A percentile compares a stretch with the other conserved stretches of the same genome.
Conservation (phyloP, 2,888 invertebrate species). For the Coecobrya sp. region DNA sequence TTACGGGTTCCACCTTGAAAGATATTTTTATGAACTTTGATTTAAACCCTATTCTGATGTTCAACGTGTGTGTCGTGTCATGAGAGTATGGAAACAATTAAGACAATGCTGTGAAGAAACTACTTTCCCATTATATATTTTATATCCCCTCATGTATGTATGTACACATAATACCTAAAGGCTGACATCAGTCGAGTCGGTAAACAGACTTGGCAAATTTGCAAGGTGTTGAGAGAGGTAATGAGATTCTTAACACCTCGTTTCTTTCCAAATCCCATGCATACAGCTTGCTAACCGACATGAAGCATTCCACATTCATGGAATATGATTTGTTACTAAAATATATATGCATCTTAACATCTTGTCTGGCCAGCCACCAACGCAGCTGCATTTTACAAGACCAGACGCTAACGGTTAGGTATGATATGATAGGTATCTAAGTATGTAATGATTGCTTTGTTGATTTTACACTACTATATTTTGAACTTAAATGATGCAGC, state of each 20-base stretch:
- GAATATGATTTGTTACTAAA: too few relatives aligned
- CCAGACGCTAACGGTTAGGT: too few relatives aligned
- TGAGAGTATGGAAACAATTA: too few relatives aligned
- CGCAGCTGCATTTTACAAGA: conserved; percentile 26
- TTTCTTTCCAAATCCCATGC: conserved; percentile 54
- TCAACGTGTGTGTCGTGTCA: background rate
- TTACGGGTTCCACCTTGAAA: too few relatives aligned
- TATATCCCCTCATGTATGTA: too few relatives aligned
- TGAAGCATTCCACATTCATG: background rate
- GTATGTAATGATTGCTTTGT: background rate
- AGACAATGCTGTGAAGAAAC: too few relatives aligned
- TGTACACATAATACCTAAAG: too few relatives aligned
- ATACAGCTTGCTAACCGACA: background rate
- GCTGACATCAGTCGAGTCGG: too few relatives aligned
- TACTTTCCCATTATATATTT: too few relatives aligned
- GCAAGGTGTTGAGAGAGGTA: conserved; percentile 70
- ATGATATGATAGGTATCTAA: background rate
- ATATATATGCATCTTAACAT: too few relatives aligned
- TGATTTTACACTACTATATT: background rate
- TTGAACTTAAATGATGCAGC: background rate
- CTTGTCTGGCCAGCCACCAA: background rate
- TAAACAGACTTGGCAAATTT: conserved; percentile 67
- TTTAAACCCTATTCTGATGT: background rate
- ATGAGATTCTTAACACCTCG: conserved; percentile 71
- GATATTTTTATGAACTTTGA: background rate